Percentiles rank a stretch among this genome's conserved stretches.
These are phyloP conservation scores for Lymantria monacha DNA, from an alignment of 2,888 invertebrate genomes.

Conservation along the genomic window DNA sequence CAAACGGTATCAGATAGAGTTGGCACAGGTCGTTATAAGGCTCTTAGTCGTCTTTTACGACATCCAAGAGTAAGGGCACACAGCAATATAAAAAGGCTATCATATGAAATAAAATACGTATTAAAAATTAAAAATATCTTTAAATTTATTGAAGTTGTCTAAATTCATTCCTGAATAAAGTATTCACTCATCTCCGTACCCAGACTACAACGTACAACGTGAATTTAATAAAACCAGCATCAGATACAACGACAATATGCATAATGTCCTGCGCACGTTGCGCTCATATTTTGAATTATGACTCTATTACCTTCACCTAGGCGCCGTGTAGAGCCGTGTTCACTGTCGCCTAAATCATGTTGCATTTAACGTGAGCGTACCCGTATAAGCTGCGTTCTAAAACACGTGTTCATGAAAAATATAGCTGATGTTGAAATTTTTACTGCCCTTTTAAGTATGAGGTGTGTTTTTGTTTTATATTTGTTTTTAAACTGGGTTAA, in stretches of 20 bases:
- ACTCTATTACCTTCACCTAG: constrained; percentile 24
- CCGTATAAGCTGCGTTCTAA: constrained; percentile 4
- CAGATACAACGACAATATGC: constrained; percentile 22
- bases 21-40: too few relatives aligned
- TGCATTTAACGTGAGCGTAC: constrained; percentile 12
- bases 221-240: constrained; percentile 16
- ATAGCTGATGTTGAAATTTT: background rate
- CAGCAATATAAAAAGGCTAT: too few relatives aligned
- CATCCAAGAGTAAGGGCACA: too few relatives aligned
- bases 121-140: too few relatives aligned
- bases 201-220: background rate
- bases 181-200: background rate
- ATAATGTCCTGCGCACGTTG: constrained; percentile 25
- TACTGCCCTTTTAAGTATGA: background rate
- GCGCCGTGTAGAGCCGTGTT: constrained; percentile 12
- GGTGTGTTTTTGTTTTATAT: background rate
- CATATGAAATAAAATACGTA: too few relatives aligned
- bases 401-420: constrained; percentile 8
- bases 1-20: too few relatives aligned
- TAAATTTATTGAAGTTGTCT: too few relatives aligned
- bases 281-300: constrained; percentile 23
- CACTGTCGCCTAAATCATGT: constrained; percentile 19
- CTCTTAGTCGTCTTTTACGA: too few relatives aligned
- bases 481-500: background rate
- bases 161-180: too few relatives aligned